These are phyloP conservation scores for Hybognathus amarus DNA, from an alignment of 2,797 vertebrate species.

Conservation along the genomic window DNA sequence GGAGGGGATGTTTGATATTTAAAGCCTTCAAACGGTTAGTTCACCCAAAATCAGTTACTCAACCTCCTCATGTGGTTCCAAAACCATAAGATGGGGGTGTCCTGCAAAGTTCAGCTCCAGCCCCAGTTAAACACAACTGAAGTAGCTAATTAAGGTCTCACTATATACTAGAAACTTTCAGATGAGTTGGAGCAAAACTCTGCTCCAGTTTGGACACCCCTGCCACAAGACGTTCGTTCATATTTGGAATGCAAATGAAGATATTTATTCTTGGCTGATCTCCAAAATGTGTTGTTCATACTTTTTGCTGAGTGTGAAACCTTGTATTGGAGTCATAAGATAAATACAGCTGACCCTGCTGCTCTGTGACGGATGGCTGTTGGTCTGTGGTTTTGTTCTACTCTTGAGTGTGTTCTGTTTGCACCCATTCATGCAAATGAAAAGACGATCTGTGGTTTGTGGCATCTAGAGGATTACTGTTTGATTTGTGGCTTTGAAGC, in stretches of 20 bases:
- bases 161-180: too few species aligned
- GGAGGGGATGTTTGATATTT: background rate
- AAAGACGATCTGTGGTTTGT: slow-evolving; percentile 44
- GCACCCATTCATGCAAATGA: slow-evolving; percentile 35
- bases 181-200: too few species aligned
- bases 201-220: too few species aligned
- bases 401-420: slow-evolving; percentile 49
- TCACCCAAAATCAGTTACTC: background rate
- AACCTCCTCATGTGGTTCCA: background rate
- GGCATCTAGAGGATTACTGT: slow-evolving; percentile 50
- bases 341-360: slow-evolving; percentile 37
- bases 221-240: background rate
- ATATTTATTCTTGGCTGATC: background rate
- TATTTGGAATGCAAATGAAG: background rate
- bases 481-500: slow-evolving; percentile 53
- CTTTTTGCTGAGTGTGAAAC: slow-evolving; percentile 22
- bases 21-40: background rate
- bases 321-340: slow-evolving; percentile 30
- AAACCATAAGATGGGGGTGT: background rate
- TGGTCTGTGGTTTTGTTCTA: slow-evolving; percentile 50
- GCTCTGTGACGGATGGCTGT: slow-evolving; percentile 31
- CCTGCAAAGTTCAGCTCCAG: too few species aligned
- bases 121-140: too few species aligned
- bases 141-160: too few species aligned
- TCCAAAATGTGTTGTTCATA: slow-evolving; percentile 28